A percentile compares a stretch with the other conserved stretches of the same genome.
Evolutionary conservation across 1,140 invertebrate genomes (phyloP).

Genomic region (Heliconius hermathena): DNA sequence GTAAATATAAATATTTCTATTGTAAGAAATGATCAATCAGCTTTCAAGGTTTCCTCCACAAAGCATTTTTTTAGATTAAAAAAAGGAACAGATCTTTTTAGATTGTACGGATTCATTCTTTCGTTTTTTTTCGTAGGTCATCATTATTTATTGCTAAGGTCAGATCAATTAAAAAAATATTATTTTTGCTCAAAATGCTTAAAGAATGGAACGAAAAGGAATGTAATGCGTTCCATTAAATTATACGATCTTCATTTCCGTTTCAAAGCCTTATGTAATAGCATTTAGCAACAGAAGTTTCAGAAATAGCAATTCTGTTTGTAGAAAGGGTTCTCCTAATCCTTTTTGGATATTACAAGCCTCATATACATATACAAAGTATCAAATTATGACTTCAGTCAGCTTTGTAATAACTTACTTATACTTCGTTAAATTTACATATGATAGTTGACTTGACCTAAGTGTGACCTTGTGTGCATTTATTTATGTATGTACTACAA

Average conservation of each 20-base stretch:
- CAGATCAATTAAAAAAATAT: not conserved
- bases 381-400: not conserved
- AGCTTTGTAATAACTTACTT: not conserved
- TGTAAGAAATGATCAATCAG: not conserved
- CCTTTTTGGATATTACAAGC: not conserved
- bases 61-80: not conserved
- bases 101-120: no score
- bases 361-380: not conserved
- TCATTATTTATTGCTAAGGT: not conserved
- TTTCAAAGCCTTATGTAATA: slow-evolving; percentile 2
- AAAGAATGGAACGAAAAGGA: not conserved
- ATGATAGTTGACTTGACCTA: not conserved
- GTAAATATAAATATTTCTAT: not conserved
- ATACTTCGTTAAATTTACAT: not conserved
- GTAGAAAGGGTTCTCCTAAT: not conserved
- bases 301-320: slow-evolving; percentile 4
- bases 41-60: not conserved
- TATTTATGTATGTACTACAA: no score
- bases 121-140: not conserved
- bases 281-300: slow-evolving; percentile 4
- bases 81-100: no score
- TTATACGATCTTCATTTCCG: slow-evolving; percentile 8
- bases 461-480: no score
- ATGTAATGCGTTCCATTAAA: slow-evolving; percentile 3
- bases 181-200: not conserved